These are phyloP conservation scores for Drepana arcuata DNA, from an alignment of 1,140 invertebrate species.

Conservation along the genomic window DNA sequence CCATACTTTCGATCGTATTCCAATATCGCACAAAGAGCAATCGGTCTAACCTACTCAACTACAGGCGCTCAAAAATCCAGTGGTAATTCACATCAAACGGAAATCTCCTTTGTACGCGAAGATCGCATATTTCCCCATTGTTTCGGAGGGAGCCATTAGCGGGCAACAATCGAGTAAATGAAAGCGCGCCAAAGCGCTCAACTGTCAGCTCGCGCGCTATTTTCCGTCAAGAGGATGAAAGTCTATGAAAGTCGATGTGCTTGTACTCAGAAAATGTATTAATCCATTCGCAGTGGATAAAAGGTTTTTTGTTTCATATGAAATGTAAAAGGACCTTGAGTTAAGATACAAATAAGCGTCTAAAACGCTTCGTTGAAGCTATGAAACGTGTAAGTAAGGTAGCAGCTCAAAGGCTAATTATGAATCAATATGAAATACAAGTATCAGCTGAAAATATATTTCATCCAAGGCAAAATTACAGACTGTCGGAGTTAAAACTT, in stretches of 20 bases:
- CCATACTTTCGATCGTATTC: too few species aligned
- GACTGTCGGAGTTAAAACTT: too few species aligned
- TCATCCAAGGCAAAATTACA: too few species aligned
- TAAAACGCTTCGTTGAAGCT: too few species aligned
- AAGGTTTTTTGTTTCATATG: neutral
- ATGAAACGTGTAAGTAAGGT: too few species aligned
- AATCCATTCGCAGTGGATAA: conserved; percentile 10
- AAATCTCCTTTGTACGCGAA: conserved; percentile 47
- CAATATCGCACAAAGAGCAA: too few species aligned
- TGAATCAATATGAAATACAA: too few species aligned
- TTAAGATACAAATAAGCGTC: too few species aligned
- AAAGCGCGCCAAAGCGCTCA: conserved; percentile 35
- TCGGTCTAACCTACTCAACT: too few species aligned
- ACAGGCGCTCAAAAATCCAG: conserved; percentile 32
- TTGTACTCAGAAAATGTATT: conserved; percentile 17
- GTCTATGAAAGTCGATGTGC: conserved; percentile 23
- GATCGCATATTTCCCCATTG: conserved; percentile 46
- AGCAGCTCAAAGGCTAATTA: too few species aligned
- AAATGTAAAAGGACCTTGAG: neutral
- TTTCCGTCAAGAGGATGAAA: conserved; percentile 43
- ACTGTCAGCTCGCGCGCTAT: conserved; percentile 52
- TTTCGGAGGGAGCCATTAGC: conserved; percentile 54
- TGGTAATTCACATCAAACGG: conserved; percentile 54
- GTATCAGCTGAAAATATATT: too few species aligned
- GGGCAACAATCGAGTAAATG: conserved; percentile 39